phyloP scores from a whole-genome alignment of 2,888 invertebrate genomes.

The Phorcus lineatus region DNA sequence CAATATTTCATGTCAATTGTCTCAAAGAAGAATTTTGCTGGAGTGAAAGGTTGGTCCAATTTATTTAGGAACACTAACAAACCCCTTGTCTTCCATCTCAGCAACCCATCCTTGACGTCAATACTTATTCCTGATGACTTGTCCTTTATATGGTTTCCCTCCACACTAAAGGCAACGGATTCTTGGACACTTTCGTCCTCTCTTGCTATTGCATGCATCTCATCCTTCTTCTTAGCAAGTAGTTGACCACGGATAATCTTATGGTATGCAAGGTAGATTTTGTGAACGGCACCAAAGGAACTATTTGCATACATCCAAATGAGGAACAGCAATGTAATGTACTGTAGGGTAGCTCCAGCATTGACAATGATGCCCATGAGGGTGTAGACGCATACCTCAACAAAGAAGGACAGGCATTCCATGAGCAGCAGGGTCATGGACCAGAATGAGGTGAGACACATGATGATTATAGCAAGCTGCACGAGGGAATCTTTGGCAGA shows the following conservation, averaged over 20 bases:
- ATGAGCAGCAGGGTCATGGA: constrained; percentile 63
- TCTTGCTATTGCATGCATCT: constrained; percentile 45
- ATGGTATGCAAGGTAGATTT: constrained; percentile 67
- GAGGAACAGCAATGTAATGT: constrained; percentile 63
- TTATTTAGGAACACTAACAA: constrained; percentile 61
- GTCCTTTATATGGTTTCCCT: constrained; percentile 39
- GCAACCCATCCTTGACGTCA: constrained; percentile 26
- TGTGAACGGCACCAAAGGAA: constrained; percentile 63
- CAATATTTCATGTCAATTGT: constrained; percentile 55
- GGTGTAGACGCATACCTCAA: constrained; percentile 67
- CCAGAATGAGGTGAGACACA: constrained; percentile 58
- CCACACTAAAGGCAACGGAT: constrained; percentile 64
- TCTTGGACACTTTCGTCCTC: constrained; percentile 49
- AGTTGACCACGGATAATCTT: constrained; percentile 43
- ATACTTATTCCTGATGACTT: constrained; percentile 39
- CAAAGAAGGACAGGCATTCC: constrained; percentile 67
- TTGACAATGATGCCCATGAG: constrained; percentile 70
- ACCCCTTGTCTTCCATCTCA: constrained; percentile 57
- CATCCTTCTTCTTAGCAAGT: constrained; percentile 38
- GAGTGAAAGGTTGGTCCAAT: constrained; percentile 57
- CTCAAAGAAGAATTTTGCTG: constrained; percentile 56
- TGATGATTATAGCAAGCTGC: constrained; percentile 51
- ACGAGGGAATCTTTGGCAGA: constrained; percentile 28
- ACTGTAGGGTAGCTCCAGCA: constrained; percentile 60
- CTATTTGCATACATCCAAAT: constrained; percentile 63